A percentile compares a stretch with the other conserved stretches of the same genome.
Conservation (phyloP, 2,888 invertebrate species). For the Apeira syringaria region DNA sequence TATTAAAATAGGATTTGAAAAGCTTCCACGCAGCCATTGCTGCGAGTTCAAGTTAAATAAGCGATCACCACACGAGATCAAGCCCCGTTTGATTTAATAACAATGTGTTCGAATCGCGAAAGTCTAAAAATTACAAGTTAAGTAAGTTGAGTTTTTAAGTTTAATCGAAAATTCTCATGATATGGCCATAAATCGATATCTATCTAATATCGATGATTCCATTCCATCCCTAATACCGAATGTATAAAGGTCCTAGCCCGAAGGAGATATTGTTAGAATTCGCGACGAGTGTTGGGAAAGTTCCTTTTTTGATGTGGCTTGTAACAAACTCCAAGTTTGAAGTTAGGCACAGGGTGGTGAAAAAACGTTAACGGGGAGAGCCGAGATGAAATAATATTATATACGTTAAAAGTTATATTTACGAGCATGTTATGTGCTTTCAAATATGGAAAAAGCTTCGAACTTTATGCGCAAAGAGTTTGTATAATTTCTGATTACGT, state of each 20-base stretch:
- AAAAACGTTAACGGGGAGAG: conserved; percentile 16
- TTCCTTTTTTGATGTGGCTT: conserved; percentile 19
- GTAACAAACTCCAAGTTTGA: conserved; percentile 16
- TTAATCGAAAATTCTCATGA: no score
- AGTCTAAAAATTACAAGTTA: no score
- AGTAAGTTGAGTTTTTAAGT: no score
- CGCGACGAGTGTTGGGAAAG: conserved; percentile 17
- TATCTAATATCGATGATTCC: background rate
- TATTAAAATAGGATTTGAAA: no score
- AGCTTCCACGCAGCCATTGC: no score
- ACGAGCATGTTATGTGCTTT: conserved; percentile 8
- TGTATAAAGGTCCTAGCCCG: conserved; percentile 17
- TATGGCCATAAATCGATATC: background rate
- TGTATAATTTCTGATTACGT: conserved; percentile 8
- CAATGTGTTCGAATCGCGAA: no score
- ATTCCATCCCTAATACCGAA: conserved; percentile 3
- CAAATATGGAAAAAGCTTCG: conserved; percentile 9
- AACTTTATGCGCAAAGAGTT: conserved; percentile 3
- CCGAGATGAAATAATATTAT: conserved; percentile 18
- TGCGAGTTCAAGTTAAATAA: no score
- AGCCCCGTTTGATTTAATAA: no score
- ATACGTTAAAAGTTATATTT: conserved; percentile 13
- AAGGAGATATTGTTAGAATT: conserved; percentile 21
- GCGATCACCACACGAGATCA: no score
- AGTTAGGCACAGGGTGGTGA: conserved; percentile 10